Evolutionary conservation across 2,888 invertebrate species (phyloP).

Genomic region (Brachypalpus laphriformis): DNA sequence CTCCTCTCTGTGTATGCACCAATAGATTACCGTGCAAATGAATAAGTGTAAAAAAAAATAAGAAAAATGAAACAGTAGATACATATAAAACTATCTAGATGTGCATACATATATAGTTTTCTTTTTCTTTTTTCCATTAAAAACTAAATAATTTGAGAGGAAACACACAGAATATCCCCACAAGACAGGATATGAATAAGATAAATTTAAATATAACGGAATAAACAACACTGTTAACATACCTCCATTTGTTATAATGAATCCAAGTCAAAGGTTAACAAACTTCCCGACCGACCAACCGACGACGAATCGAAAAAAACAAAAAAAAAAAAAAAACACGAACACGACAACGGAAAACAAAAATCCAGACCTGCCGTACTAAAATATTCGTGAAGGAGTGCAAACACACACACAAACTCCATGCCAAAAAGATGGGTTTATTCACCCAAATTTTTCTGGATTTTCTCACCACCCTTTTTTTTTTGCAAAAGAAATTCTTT

Average conservation of each 20-base stretch:
- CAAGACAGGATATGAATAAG: not conserved
- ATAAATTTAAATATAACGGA: constrained; percentile 13
- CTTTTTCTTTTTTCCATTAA: no score
- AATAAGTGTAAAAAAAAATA: not conserved
- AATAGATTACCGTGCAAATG: no score
- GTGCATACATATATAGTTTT: no score
- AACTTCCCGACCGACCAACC: constrained; percentile 63
- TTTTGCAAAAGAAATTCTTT: not conserved
- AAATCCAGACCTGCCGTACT: constrained; percentile 74
- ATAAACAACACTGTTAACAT: constrained; percentile 50
- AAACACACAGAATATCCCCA: not conserved
- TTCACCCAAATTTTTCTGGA: constrained; percentile 71
- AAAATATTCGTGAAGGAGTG: constrained; percentile 71
- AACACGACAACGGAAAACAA: constrained; percentile 67
- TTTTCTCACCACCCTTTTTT: constrained; percentile 55
- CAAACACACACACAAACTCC: constrained; percentile 54
- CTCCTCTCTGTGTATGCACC: no score
- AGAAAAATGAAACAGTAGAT: constrained; percentile 1
- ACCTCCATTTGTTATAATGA: constrained; percentile 62
- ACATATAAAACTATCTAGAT: no score
- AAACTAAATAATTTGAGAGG: no score
- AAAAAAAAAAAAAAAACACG: constrained; percentile 24
- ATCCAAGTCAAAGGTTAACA: constrained; percentile 73
- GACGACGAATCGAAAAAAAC: constrained; percentile 14
- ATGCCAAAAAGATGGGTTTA: constrained; percentile 63